These are phyloP conservation scores for Rhogogaster chlorosoma DNA, from an alignment of 2,888 invertebrate genomes.

Conservation along the genomic window DNA sequence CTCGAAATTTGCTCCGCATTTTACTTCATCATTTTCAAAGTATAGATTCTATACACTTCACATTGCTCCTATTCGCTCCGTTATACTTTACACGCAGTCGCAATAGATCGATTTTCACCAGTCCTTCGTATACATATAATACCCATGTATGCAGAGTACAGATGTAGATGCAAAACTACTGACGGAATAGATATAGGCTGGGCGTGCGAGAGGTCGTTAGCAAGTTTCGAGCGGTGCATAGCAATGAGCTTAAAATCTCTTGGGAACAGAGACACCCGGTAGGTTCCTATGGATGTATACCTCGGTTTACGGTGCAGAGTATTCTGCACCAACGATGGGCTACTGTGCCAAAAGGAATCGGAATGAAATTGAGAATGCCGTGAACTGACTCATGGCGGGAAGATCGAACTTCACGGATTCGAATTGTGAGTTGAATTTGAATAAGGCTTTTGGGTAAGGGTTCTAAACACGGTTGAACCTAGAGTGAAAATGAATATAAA, in stretches of 20 bases:
- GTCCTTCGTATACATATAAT: not conserved
- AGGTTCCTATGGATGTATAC: conserved; percentile 50
- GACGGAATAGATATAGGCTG: conserved; percentile 46
- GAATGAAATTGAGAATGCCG: conserved; percentile 30
- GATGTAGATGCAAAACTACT: conserved; percentile 11
- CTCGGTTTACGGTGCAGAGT: not conserved
- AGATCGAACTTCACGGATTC: conserved; percentile 76
- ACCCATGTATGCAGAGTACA: not conserved
- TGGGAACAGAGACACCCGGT: conserved; percentile 76
- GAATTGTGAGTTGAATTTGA: conserved; percentile 72
- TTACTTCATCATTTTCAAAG: not conserved
- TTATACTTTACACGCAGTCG: not conserved
- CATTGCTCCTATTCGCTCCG: not conserved
- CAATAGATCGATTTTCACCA: not conserved
- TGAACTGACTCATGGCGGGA: conserved; percentile 74
- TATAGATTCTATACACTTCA: not conserved
- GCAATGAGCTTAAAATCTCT: conserved; percentile 75
- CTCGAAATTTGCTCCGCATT: not conserved
- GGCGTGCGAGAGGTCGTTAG: conserved; percentile 71
- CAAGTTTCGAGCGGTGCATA: conserved; percentile 75
- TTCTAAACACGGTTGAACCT: not conserved
- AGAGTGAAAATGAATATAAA: conserved; percentile 25
- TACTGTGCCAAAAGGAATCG: conserved; percentile 14
- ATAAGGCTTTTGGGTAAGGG: conserved; percentile 4
- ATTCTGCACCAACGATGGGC: conserved; percentile 20